Evolutionary conservation across 2,113 vertebrate species (phyloP).

Genomic region (Xiphias gladius): DNA sequence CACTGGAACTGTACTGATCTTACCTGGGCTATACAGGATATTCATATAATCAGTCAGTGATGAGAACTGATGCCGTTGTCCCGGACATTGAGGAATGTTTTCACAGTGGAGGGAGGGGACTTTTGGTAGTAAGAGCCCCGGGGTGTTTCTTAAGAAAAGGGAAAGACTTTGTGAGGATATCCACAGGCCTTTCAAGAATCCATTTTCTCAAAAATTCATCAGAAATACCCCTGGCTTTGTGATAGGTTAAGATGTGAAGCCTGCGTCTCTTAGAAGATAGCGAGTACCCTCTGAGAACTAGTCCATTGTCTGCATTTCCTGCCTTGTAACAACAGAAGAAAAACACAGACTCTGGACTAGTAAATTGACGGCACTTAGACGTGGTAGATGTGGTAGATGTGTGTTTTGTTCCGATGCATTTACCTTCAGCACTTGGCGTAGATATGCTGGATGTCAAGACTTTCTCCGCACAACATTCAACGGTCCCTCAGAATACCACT

Average conservation of each 20-base stretch:
- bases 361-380: slow-evolving; percentile 70
- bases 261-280: slow-evolving; percentile 59
- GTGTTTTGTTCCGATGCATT: slow-evolving; percentile 60
- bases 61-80: slow-evolving; percentile 57
- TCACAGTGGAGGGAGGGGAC: slow-evolving; percentile 48
- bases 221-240: slow-evolving; percentile 64
- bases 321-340: slow-evolving; percentile 72
- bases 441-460: slow-evolving; percentile 64
- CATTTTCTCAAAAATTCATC: slow-evolving; percentile 58
- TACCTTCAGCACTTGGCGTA: slow-evolving; percentile 53
- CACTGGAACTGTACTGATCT: slow-evolving; percentile 43
- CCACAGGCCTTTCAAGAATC: slow-evolving; percentile 65
- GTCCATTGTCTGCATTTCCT: slow-evolving; percentile 74
- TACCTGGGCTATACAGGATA: slow-evolving; percentile 28
- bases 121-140: slow-evolving; percentile 43
- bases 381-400: slow-evolving; percentile 60
- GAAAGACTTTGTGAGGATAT: slow-evolving; percentile 54
- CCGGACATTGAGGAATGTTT: slow-evolving; percentile 69
- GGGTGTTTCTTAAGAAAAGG: slow-evolving; percentile 42
- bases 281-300: slow-evolving; percentile 64
- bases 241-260: slow-evolving; percentile 59
- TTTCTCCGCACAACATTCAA: slow-evolving; percentile 66
- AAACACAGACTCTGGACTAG: slow-evolving; percentile 73
- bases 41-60: slow-evolving; percentile 49
- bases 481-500: slow-evolving; percentile 56